Base-by-base conservation (phyloP, 2,113 vertebrate genomes). In the Pteropus alecto region DNA sequence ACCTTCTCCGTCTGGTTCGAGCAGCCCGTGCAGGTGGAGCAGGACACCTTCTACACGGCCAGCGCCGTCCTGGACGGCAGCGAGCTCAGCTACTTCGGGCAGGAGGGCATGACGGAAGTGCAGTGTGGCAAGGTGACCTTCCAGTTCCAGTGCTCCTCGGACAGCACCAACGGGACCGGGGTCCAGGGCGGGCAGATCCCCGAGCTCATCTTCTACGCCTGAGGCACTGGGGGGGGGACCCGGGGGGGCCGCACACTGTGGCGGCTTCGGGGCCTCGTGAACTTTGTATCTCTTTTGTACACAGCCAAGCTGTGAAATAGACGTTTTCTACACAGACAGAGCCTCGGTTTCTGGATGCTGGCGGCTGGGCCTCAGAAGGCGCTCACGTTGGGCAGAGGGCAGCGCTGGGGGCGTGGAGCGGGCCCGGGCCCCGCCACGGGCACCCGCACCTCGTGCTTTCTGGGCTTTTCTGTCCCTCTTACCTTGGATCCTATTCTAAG, bases 121-220 rank as follows among this genome's bases (percentile, higher is more conserved):
- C 99, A 99, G 98, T 99, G 99, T 0, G 99, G 99, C 43, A 99
- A 99, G 98, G 99, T 99, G 97, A 99, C 99, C 0, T 99, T 99
- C 98, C 99, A 99, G 98, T 99, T 99, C 98, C 99, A 99, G 98
- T 99, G 99, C 95, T 99, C 99, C 56, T 99, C 99, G 0, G 99
- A 99, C 98, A 99, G 99, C 98, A 99, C 99, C 94, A 99, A 99
- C 0, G 99, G 99, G 41, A 99, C 99, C 0, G 99, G 99, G 15
- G 99, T 99, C n/a, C 99, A 99, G 98, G 99, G 99, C 16, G 99
- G 99, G 70, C 99, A 99, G 96, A 99, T 99, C 98, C 99, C 99
- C 0, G 99, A 99, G 98, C 99, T 99, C 26, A 99, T 99, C 98
- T 99, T 99, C 98, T 99, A 99, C 33, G 99, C 99, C 92, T 99